These are phyloP conservation scores for Lytechinus variegatus DNA, from an alignment of 35 echinoderm and acorn worm species.

Conservation along the genomic window DNA sequence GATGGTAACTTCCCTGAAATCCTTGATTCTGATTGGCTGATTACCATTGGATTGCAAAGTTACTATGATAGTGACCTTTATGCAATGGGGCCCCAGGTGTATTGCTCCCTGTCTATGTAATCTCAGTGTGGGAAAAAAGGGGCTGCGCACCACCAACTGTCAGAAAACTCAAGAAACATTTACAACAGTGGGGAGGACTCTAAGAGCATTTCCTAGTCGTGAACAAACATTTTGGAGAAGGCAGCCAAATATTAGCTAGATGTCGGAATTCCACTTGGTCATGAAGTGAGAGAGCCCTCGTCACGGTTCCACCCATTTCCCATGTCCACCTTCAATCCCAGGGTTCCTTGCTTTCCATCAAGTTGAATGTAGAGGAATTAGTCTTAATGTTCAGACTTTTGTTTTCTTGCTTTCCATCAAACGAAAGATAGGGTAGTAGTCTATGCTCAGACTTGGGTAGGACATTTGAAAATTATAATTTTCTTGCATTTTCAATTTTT, in stretches of 20 bases:
- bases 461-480: too few species aligned
- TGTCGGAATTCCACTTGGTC: background rate
- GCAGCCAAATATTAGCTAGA: background rate
- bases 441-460: too few species aligned
- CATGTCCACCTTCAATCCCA: background rate
- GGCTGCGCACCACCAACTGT: background rate
- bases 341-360: background rate
- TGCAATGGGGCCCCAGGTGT: too few species aligned
- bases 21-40: too few species aligned
- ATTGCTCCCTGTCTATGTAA: background rate
- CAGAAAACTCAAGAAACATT: background rate
- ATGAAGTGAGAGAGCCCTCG: background rate
- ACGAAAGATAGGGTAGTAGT: too few species aligned
- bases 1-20: too few species aligned
- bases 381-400: too few species aligned
- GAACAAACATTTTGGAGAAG: constrained; percentile 12
- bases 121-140: background rate
- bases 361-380: too few species aligned
- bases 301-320: background rate
- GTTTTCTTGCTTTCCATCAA: too few species aligned
- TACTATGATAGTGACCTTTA: too few species aligned
- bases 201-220: constrained; percentile 2
- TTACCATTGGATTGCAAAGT: too few species aligned
- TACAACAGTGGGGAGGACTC: background rate
- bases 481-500: too few species aligned